phyloP scores from a whole-genome alignment of 2,113 vertebrate species.

The Mohoua ochrocephala region DNA sequence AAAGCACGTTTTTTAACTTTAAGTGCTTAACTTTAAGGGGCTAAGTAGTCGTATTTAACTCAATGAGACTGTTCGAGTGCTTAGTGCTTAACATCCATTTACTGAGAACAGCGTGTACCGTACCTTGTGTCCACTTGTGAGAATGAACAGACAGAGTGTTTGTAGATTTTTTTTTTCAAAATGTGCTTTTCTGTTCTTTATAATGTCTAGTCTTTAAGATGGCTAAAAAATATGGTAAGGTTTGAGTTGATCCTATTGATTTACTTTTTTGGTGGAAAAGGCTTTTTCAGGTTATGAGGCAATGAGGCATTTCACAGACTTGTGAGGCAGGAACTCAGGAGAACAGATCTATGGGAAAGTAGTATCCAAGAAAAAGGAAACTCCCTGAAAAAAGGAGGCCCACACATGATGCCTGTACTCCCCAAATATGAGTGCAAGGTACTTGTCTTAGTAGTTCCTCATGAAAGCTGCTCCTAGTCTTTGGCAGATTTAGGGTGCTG shows the following conservation, averaged over 20 bases:
- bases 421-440: not conserved
- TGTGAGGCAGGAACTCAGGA: not conserved
- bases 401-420: rapidly evolving
- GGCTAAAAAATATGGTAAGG: not conserved
- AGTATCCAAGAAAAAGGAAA: not conserved
- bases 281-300: not conserved
- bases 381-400: not conserved
- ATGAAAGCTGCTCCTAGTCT: not conserved
- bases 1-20: not conserved
- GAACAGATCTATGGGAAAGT: not conserved
- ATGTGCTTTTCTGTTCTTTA: not conserved
- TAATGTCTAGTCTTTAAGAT: not conserved
- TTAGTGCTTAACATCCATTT: not conserved
- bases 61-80: not conserved
- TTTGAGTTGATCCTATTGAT: not conserved
- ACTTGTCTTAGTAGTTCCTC: not conserved
- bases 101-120: not conserved
- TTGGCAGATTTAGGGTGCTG: not conserved
- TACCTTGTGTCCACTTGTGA: not conserved
- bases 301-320: not conserved
- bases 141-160: not conserved
- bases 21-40: not conserved
- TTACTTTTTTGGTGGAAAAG: not conserved
- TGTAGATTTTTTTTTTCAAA: not conserved
- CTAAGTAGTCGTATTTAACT: not conserved